Evolutionary conservation across 2,888 invertebrate species (phyloP), one percentile per base, ranked within the genome.

Genomic region (Agrotis ipsilon): DNA sequence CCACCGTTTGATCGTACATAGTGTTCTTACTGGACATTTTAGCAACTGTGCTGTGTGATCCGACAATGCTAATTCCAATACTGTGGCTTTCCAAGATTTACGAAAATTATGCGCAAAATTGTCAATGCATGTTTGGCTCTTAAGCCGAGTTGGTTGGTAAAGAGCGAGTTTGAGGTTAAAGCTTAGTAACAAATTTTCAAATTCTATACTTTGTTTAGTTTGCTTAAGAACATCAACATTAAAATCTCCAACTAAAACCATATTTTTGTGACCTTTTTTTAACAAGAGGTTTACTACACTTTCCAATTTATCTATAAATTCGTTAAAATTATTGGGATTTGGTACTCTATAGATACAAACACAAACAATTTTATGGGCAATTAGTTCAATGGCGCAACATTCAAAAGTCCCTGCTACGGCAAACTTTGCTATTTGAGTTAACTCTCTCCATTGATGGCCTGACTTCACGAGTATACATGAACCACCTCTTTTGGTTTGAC

Each of bases 31-130:
- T 24, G 24, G 24, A 24, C 24, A 24, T 24, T 24, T 24, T 3
- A 24, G 24, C 24, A 24, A 24, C 24, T 24, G 24, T 24, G 24
- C 24, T 24, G 24, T 24, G 27, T 32, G 27, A 32, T 62, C 62
- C 7, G 52, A 63, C 6, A 43, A 52, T 11, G 62, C 24, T 19
- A 63, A 52, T 32, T 32, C 52, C 4, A 63, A 52, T 24, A 63
- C 21, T 18, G 62, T 2, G 6, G 18, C 51, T 6, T 63, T 27
- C n/a, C 27, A 27, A 18, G 46, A 14, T 27, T 13, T 60, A 6
- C 48, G 27, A 48, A 60, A 48, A 11, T 48, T 60, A n/a, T 48
- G 60, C 46, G 46, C 48, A 60, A 48, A 32, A 32, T 48, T 48
- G 21, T 49, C 48, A 13, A 32, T 48, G 48, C 60, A 60, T 48